phyloP scores from a whole-genome alignment of 2,113 vertebrate species.

The Peromyscus maniculatus region DNA sequence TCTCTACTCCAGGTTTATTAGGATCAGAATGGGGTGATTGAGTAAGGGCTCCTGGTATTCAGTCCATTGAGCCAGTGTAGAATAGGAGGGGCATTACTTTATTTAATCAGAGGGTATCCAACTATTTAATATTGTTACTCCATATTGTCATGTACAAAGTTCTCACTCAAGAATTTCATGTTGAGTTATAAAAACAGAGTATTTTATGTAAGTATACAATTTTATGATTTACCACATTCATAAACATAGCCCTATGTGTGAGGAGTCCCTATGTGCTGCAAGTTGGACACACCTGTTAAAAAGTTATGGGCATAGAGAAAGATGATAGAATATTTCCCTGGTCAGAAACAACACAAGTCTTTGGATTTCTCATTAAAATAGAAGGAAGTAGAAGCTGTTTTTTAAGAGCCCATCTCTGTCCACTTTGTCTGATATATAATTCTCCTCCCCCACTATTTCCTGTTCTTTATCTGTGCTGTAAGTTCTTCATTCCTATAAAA shows the following conservation, averaged over 20 bases:
- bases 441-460: not conserved
- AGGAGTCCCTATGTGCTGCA: not conserved
- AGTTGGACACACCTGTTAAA: not conserved
- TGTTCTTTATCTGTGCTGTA: not conserved
- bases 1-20: no score
- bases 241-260: accelerated
- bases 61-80: not conserved
- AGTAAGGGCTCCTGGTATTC: not conserved
- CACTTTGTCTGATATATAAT: not conserved
- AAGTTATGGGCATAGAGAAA: not conserved
- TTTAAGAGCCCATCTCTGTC: not conserved
- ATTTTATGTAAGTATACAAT: not conserved
- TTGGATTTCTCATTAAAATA: not conserved
- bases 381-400: not conserved
- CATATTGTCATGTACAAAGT: no score
- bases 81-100: not conserved
- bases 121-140: no score
- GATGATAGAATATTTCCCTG: accelerated
- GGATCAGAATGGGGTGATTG: not conserved
- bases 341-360: not conserved
- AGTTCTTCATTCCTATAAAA: not conserved
- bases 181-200: not conserved
- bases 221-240: not conserved
- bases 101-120: not conserved
- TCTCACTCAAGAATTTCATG: no score